phyloP scores from a whole-genome alignment of 2,797 vertebrate species.

The Smutsia temminckii region DNA sequence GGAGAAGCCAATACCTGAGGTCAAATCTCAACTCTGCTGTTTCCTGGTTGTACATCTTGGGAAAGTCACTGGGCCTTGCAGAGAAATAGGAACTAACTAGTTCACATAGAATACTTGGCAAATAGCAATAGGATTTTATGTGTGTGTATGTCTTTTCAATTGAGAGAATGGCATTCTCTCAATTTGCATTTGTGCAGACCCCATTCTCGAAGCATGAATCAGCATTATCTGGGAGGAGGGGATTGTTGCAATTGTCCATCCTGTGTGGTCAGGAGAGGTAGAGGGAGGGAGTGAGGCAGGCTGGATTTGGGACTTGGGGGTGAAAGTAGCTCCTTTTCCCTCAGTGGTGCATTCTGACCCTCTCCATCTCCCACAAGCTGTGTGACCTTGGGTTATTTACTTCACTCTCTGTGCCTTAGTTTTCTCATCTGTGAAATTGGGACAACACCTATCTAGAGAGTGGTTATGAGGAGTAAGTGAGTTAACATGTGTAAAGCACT shows the following conservation, averaged over 20 bases:
- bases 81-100: neutral
- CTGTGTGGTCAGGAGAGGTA: neutral
- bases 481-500: neutral
- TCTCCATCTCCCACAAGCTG: neutral
- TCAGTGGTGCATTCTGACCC: neutral
- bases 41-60: neutral
- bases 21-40: neutral
- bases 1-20: neutral
- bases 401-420: neutral
- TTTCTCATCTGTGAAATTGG: neutral
- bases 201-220: too few relatives aligned
- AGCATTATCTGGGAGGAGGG: too few relatives aligned
- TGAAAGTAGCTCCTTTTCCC: neutral
- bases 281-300: neutral
- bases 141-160: neutral
- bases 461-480: neutral
- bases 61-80: neutral
- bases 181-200: too few relatives aligned
- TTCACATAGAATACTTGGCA: neutral
- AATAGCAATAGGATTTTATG: neutral
- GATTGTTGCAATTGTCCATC: neutral
- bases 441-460: neutral
- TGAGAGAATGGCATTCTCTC: neutral
- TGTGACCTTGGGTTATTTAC: neutral
- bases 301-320: neutral